Base-by-base conservation (phyloP, 2,888 invertebrate genomes). In the Nebria brevicollis region DNA sequence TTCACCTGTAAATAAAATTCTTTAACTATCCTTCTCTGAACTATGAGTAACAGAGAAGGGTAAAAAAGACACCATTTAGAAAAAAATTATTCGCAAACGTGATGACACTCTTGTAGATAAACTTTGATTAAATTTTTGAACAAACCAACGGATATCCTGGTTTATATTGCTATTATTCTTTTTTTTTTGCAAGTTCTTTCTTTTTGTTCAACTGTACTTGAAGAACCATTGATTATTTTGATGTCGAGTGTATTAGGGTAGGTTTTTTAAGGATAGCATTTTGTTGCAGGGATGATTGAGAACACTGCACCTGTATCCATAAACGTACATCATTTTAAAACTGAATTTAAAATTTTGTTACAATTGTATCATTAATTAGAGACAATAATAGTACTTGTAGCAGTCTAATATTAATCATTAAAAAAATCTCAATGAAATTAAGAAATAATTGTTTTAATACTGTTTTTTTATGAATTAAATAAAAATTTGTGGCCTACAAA, bases 111-210 rank as follows among this genome's bases (percentile, higher is more conserved):
- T 34, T 4, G 34, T 34, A 34, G 5, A 34, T 34, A 34, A 34
- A 34, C 34, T 26, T 54, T 54, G 70, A 26, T n/a, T 66, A n/a
- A 66, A 10, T 5, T 13, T 25, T 20, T 25, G 74, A 79, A 79
- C 79, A 79, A 79, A 73, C 73, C 70, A 65, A 75, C 80, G 80
- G 80, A 80, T 80, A 80, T 80, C 80, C 80, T 75, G 75, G 75
- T 80, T 15, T 73, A 64, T 75, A 34, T 34, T 34, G 34, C 34
- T 34, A 4, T 34, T 34, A 34, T 43, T 43, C 11, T 13, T 20
- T 20, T 74, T 64, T 75, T 75, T 75, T 64, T 72, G 74, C 68
- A 42, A 43, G 41, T n/a, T 42, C 7, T 25, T 70, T 70, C 25
- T 78, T 72, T 78, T 75, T 72, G 64, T 54, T 11, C 11, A 54